phyloP scores from a whole-genome alignment of 2,113 vertebrate genomes.

The Eira barbara region DNA sequence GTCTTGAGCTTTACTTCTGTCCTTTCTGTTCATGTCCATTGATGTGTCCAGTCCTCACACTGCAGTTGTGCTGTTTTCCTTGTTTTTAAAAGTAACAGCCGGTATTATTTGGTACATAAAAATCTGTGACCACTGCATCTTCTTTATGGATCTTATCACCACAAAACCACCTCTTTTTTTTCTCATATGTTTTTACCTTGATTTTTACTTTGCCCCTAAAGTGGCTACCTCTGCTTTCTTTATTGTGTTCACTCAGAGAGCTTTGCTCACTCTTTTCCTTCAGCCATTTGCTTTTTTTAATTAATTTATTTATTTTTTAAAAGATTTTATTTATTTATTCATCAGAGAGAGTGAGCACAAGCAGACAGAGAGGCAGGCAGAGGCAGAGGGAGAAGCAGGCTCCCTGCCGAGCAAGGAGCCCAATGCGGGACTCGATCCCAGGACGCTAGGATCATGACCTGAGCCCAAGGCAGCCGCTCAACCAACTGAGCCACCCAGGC shows the following conservation, averaged over 20 bases:
- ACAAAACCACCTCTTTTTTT: not conserved
- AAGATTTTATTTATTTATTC: too few relatives aligned
- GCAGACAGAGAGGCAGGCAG: too few relatives aligned
- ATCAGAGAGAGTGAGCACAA: too few relatives aligned
- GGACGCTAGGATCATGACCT: too few relatives aligned
- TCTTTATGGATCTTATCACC: slow-evolving; percentile 2
- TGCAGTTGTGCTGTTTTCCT: not conserved
- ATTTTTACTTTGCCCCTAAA: slow-evolving; percentile 30
- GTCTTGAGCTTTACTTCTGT: not conserved
- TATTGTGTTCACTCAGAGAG: not conserved
- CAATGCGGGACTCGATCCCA: too few relatives aligned
- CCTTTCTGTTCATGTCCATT: not conserved
- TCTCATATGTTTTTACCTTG: slow-evolving; percentile 17
- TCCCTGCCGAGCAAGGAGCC: too few relatives aligned
- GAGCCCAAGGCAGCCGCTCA: too few relatives aligned
- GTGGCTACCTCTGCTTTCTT: not conserved
- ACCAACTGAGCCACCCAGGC: too few relatives aligned
- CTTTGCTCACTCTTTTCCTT: not conserved
- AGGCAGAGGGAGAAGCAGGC: too few relatives aligned
- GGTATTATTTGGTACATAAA: not conserved
- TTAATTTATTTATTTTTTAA: too few relatives aligned
- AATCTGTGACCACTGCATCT: not conserved
- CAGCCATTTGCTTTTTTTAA: not conserved
- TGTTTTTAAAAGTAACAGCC: not conserved
- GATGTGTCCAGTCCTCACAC: not conserved